A percentile compares a stretch with the other conserved stretches of the same genome.
Conservation (phyloP, 2,888 invertebrate species). For the Acanthosoma haemorrhoidale region DNA sequence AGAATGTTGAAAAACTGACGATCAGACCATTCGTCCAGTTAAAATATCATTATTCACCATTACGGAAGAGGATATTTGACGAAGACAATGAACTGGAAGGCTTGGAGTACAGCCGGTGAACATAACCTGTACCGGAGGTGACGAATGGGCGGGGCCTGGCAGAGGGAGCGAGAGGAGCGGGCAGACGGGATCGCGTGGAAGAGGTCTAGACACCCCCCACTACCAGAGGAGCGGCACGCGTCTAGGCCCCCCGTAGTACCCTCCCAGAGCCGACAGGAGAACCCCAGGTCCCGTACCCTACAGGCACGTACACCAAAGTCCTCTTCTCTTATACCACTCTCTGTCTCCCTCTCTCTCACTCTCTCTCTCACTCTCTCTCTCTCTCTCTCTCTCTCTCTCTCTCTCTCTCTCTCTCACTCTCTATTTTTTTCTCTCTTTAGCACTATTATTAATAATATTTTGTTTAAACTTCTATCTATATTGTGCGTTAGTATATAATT, state of each 20-base stretch:
- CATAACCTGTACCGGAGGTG: no score
- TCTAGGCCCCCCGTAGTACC: conserved; percentile 27
- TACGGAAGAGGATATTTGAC: no score
- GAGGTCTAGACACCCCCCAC: conserved; percentile 35
- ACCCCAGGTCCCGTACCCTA: conserved; percentile 26
- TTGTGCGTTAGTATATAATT: not conserved
- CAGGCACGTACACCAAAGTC: conserved; percentile 27
- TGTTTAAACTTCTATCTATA: not conserved
- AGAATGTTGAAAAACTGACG: no score
- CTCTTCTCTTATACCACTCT: conserved; percentile 9
- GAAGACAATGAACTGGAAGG: no score
- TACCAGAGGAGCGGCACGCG: conserved; percentile 32
- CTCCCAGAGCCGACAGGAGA: conserved; percentile 24
- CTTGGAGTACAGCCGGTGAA: no score
- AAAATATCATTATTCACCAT: no score
- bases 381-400: not conserved
- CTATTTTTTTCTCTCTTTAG: not conserved
- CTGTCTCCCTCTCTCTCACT: not conserved
- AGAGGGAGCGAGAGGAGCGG: conserved; percentile 10
- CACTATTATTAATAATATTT: not conserved
- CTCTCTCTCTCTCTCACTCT: no score
- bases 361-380: not conserved
- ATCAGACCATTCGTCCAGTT: no score
- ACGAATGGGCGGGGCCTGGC: no score
- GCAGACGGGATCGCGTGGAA: conserved; percentile 27